Conservation (phyloP, 2,113 vertebrate species). For the Oryzias woworae region DNA sequence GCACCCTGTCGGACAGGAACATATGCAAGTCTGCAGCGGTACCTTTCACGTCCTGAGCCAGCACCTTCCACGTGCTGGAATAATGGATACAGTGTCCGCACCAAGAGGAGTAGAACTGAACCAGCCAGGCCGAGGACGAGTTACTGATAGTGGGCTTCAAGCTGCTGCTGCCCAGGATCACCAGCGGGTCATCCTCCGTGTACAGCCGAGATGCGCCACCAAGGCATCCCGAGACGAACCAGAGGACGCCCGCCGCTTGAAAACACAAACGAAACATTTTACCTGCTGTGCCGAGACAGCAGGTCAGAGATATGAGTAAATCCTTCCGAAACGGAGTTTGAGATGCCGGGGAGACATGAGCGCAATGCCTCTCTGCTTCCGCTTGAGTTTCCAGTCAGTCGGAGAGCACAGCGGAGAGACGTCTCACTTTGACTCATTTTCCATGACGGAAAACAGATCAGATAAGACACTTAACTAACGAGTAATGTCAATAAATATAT, state of each 20-base stretch:
- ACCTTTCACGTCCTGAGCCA: constrained; percentile 91
- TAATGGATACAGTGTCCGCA: constrained; percentile 94
- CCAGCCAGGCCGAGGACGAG: constrained; percentile 88
- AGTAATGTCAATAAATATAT: too few species aligned
- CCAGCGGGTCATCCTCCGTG: constrained; percentile 82
- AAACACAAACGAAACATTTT: constrained; percentile 42
- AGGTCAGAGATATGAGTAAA: background rate
- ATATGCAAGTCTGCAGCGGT: background rate
- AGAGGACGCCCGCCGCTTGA: constrained; percentile 13
- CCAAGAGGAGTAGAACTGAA: constrained; percentile 96
- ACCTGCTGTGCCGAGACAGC: background rate
- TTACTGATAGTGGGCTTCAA: constrained; percentile 77
- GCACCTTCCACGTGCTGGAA: constrained; percentile 88
- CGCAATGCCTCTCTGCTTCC: background rate
- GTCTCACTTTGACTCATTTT: constrained; percentile 16
- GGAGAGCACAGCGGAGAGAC: background rate
- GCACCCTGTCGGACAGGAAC: background rate
- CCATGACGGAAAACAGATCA: background rate
- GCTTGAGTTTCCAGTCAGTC: background rate
- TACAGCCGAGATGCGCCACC: constrained; percentile 74
- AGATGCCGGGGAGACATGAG: constrained; percentile 18
- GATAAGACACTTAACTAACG: too few species aligned
- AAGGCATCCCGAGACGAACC: constrained; percentile 1
- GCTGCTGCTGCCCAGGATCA: constrained; percentile 80
- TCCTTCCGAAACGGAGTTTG: background rate